A percentile compares a stretch with the other conserved stretches of the same genome.
These are phyloP conservation scores for Pelecanoides urinatrix DNA, from an alignment of 2,113 vertebrate genomes.

Conservation along the genomic window DNA sequence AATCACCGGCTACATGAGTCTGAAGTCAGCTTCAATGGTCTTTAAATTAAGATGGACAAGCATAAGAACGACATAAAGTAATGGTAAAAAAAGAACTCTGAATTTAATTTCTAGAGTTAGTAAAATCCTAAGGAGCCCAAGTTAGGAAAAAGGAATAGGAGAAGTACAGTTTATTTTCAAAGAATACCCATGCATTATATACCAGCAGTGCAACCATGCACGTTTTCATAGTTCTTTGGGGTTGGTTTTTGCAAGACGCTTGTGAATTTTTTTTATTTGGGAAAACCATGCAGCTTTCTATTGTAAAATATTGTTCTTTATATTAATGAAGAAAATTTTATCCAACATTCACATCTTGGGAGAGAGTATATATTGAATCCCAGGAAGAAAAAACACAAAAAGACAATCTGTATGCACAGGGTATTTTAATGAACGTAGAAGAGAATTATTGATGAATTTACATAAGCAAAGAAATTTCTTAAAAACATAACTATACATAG, in stretches of 20 bases:
- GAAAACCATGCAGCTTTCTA: not conserved
- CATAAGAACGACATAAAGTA: not conserved
- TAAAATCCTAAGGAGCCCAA: not conserved
- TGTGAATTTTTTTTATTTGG: not conserved
- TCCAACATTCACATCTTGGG: not conserved
- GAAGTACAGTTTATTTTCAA: not conserved
- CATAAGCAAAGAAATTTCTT: not conserved
- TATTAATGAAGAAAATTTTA: not conserved
- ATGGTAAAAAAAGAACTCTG: not conserved
- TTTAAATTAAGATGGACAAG: conserved; percentile 47
- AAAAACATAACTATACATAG: not conserved
- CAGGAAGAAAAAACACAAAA: not conserved
- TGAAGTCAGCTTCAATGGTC: conserved; percentile 33
- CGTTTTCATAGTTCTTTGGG: not conserved
- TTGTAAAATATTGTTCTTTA: not conserved
- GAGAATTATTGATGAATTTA: not conserved
- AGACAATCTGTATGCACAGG: not conserved
- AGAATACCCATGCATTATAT: not conserved
- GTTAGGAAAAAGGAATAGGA: not conserved
- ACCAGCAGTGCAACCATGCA: not conserved
- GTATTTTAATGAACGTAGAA: not conserved
- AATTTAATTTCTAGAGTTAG: not conserved
- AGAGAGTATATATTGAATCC: not conserved
- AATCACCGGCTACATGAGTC: conserved; percentile 41
- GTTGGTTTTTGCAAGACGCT: not conserved